Conservation (phyloP, 1,140 invertebrate species). For the Eulimnadia texana region DNA sequence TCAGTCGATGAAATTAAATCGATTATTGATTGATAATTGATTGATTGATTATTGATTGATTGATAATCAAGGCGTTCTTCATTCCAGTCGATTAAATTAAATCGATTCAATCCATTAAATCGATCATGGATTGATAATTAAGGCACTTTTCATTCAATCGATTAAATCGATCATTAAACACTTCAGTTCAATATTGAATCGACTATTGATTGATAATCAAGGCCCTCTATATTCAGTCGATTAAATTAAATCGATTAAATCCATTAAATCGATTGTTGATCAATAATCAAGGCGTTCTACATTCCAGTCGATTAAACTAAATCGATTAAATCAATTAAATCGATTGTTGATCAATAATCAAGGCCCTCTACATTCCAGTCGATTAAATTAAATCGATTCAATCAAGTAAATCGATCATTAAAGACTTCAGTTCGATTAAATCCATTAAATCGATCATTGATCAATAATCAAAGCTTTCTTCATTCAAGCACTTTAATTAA, state of each 20-base stretch:
- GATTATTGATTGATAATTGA: neutral
- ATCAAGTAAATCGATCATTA: neutral
- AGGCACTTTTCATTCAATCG: neutral
- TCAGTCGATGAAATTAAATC: too few species aligned
- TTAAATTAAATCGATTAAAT: neutral
- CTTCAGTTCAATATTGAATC: neutral
- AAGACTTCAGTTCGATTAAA: neutral
- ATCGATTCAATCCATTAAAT: too few species aligned
- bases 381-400: neutral
- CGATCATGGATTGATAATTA: neutral
- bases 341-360: neutral
- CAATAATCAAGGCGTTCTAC: too few species aligned
- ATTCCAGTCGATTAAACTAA: too few species aligned
- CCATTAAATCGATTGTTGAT: neutral
- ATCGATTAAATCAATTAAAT: too few species aligned
- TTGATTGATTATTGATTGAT: neutral
- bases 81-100: too few species aligned
- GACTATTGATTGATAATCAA: neutral
- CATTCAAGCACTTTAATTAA: too few species aligned
- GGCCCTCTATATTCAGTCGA: too few species aligned
- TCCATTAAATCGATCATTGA: neutral
- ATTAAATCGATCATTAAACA: neutral
- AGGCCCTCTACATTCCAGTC: neutral
- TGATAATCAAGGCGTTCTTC: too few species aligned
- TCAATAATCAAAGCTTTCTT: too few species aligned